Conservation (phyloP, 2,888 invertebrate genomes). For the Ophonus ardosiacus region DNA sequence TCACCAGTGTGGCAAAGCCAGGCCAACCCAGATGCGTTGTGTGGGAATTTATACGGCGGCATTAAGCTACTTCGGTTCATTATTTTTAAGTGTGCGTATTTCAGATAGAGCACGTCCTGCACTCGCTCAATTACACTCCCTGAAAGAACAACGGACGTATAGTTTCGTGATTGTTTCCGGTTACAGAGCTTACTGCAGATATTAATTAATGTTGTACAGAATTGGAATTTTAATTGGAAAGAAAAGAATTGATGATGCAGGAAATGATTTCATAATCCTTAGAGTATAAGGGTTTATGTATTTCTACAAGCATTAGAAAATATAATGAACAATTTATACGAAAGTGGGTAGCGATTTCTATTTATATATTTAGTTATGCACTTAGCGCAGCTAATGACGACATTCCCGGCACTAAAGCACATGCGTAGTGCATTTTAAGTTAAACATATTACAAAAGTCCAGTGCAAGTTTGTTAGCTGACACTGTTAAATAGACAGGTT, state of each 20-base stretch:
- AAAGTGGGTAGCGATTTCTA: no score
- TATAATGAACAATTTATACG: no score
- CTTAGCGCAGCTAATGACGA: no score
- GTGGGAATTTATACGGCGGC: slow-evolving; percentile 57
- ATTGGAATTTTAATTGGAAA: slow-evolving; percentile 33
- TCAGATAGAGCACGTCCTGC: slow-evolving; percentile 58
- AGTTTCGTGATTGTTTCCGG: slow-evolving; percentile 37
- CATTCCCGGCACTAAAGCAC: no score
- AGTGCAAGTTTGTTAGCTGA: no score
- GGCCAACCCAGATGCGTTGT: slow-evolving; percentile 30
- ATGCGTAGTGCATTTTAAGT: no score
- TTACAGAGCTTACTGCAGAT: slow-evolving; percentile 13
- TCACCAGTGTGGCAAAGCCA: neutral
- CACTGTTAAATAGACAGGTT: no score
- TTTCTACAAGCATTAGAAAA: no score
- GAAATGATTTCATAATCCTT: neutral
- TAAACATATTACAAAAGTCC: no score
- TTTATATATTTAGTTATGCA: no score
- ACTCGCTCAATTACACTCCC: slow-evolving; percentile 46
- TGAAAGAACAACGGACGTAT: slow-evolving; percentile 31
- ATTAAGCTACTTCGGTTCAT: slow-evolving; percentile 57
- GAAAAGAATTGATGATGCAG: neutral
- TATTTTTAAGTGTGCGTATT: slow-evolving; percentile 59
- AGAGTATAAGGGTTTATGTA: no score
- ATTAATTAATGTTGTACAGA: slow-evolving; percentile 14